These are phyloP conservation scores for Catocala nupta DNA, from an alignment of 2,888 invertebrate species.

Conservation along the genomic window DNA sequence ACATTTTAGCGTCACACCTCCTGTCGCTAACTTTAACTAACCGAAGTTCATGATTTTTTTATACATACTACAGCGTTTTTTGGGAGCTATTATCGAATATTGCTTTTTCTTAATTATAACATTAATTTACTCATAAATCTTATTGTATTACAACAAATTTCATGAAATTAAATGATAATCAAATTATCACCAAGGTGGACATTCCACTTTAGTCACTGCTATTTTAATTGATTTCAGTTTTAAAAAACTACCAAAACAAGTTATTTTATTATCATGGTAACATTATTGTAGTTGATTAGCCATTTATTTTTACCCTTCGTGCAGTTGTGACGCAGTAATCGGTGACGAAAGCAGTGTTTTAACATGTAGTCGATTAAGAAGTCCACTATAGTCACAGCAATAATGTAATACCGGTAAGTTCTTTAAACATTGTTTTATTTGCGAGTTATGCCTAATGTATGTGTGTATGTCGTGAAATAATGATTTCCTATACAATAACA, in stretches of 20 bases:
- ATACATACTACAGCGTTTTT: no score
- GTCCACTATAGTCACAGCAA: background rate
- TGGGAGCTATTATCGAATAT: no score
- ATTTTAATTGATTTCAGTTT: background rate
- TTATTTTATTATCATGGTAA: conserved; percentile 1
- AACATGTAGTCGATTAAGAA: no score
- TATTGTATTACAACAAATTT: background rate
- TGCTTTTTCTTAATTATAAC: no score
- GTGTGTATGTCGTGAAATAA: conserved; percentile 1
- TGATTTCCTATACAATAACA: background rate
- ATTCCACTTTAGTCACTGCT: background rate
- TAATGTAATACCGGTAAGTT: background rate
- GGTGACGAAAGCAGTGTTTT: background rate
- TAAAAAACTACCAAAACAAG: background rate
- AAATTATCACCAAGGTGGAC: background rate
- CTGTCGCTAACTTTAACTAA: no score
- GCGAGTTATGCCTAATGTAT: conserved; percentile 1
- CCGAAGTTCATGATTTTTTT: no score
- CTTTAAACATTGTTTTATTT: background rate
- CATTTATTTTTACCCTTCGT: background rate
- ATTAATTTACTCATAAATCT: background rate
- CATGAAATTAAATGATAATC: background rate
- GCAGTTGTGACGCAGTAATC: background rate
- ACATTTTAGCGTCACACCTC: no score
- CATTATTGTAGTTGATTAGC: background rate